A percentile compares a stretch with the other conserved stretches of the same genome.
Conservation (phyloP, 2,888 invertebrate species). For the Aromia moschata region DNA sequence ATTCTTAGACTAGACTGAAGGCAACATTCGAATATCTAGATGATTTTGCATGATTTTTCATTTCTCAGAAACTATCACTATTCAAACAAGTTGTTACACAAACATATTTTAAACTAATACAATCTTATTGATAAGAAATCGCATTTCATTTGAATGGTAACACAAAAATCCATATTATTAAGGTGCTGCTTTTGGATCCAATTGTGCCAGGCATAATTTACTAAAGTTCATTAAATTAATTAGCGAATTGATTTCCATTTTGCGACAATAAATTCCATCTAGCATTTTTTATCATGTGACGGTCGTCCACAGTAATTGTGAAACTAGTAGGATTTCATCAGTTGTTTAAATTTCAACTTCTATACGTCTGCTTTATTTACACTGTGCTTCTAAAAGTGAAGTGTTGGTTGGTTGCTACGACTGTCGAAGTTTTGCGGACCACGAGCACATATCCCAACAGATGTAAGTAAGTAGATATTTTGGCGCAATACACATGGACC, state of each 20-base stretch:
- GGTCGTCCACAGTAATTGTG: constrained; percentile 23
- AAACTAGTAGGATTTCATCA: constrained; percentile 24
- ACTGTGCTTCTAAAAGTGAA: constrained; percentile 4
- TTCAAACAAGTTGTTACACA: too few species aligned
- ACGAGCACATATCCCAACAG: background rate
- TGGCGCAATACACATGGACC: too few species aligned
- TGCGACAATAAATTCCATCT: background rate
- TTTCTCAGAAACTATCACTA: too few species aligned
- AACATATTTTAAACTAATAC: too few species aligned
- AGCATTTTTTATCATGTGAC: constrained; percentile 11
- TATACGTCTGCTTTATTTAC: constrained; percentile 3
- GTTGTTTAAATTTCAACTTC: constrained; percentile 16
- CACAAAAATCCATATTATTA: too few species aligned
- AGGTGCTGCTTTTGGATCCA: background rate
- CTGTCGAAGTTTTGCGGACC: background rate
- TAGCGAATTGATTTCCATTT: background rate
- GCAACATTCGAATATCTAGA: too few species aligned
- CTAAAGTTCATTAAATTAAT: background rate
- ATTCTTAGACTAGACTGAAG: too few species aligned
- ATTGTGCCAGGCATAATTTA: background rate
- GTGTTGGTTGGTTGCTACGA: background rate
- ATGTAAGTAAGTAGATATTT: constrained; percentile 1
- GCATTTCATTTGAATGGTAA: too few species aligned
- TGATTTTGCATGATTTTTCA: too few species aligned
- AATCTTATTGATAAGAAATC: too few species aligned